phyloP scores from a whole-genome alignment of 2,888 invertebrate genomes.

The Aromia moschata region DNA sequence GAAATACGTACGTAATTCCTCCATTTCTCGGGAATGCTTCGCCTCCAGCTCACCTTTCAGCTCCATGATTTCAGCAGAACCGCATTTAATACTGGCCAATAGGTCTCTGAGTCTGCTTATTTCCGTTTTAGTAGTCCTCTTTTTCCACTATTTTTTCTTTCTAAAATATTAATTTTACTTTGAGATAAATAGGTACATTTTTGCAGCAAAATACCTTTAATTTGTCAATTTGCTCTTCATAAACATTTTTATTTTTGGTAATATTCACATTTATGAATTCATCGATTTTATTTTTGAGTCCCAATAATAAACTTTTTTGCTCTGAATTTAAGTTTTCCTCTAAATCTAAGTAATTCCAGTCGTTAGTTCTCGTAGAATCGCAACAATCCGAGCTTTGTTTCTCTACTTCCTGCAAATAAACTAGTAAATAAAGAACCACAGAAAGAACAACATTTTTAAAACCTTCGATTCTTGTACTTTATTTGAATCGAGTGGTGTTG shows the following conservation, averaged over 20 bases:
- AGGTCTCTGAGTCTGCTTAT: conserved; percentile 67
- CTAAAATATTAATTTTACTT: conserved; percentile 31
- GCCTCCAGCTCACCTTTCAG: conserved; percentile 69
- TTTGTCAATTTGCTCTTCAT: conserved; percentile 47
- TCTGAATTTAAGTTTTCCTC: conserved; percentile 41
- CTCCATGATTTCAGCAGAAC: conserved; percentile 67
- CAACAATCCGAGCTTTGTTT: conserved; percentile 6
- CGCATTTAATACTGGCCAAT: conserved; percentile 68
- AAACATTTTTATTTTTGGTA: conserved; percentile 38
- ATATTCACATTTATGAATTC: conserved; percentile 44
- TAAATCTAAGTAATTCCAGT: conserved; percentile 37
- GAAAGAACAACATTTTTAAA: too few species aligned
- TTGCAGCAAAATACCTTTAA: conserved; percentile 52
- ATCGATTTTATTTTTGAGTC: conserved; percentile 49
- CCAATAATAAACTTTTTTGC: conserved; percentile 44
- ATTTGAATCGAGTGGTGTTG: conserved; percentile 9
- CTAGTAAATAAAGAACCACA: too few species aligned
- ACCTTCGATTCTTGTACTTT: conserved; percentile 10
- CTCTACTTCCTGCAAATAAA: conserved; percentile 1
- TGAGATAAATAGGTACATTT: too few species aligned
- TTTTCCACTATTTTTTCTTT: conserved; percentile 63
- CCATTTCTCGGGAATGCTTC: conserved; percentile 80
- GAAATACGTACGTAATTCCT: conserved; percentile 80
- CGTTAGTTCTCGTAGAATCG: conserved; percentile 10
- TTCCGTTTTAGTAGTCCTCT: conserved; percentile 66